Percentiles rank a stretch among this genome's conserved stretches.
phyloP scores from a whole-genome alignment of 2,888 invertebrate genomes.

The Cataglyphis cursor region DNA sequence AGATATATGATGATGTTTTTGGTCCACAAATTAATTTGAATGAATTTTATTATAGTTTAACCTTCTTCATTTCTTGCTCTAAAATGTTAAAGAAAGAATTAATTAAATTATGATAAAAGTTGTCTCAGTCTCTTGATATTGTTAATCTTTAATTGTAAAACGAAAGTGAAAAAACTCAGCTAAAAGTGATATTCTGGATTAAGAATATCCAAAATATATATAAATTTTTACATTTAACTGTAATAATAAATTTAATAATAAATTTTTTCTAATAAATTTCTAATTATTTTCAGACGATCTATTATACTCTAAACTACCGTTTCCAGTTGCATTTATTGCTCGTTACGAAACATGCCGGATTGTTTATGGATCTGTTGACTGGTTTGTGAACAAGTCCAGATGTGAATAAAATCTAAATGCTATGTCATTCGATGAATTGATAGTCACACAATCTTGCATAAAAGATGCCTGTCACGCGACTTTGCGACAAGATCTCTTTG shows the following conservation, averaged over 20 bases:
- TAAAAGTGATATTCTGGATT: slow-evolving; percentile 1
- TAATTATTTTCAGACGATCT: slow-evolving; percentile 10
- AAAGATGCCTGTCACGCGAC: background rate
- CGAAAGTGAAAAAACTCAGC: background rate
- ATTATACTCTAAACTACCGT: slow-evolving; percentile 39
- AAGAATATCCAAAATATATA: background rate
- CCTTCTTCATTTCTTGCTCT: background rate
- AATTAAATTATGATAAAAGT: background rate
- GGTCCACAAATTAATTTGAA: background rate
- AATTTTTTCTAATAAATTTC: too few relatives aligned
- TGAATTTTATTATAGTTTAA: background rate
- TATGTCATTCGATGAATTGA: slow-evolving; percentile 7
- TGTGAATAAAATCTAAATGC: slow-evolving; percentile 19
- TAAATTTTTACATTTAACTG: background rate
- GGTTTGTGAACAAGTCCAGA: slow-evolving; percentile 4
- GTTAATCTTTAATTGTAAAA: background rate
- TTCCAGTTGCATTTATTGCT: slow-evolving; percentile 39
- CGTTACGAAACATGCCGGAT: slow-evolving; percentile 44
- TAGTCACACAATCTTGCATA: background rate
- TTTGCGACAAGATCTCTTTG: background rate
- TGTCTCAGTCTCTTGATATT: background rate
- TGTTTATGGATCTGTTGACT: slow-evolving; percentile 29
- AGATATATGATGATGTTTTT: background rate
- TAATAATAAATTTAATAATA: background rate
- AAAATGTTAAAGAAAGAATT: background rate